Percentiles rank a stretch among this genome's conserved stretches.
phyloP scores from a whole-genome alignment of 2,888 invertebrate genomes.

The Anorthoa munda region DNA sequence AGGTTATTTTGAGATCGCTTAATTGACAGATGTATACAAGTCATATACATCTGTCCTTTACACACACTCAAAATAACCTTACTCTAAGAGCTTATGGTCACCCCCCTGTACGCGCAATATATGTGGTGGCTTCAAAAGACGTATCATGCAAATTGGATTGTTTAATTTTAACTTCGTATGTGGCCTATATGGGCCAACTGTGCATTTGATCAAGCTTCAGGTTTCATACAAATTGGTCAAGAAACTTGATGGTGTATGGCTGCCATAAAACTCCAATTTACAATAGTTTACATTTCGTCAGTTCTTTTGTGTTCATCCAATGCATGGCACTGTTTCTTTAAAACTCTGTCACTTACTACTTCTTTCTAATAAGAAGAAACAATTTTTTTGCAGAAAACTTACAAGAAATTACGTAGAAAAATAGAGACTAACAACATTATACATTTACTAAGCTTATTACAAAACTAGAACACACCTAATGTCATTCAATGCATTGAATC shows the following conservation, averaged over 20 bases:
- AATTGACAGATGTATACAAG: too few species aligned
- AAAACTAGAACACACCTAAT: conserved; percentile 1
- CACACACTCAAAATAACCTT: too few species aligned
- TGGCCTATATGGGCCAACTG: not conserved
- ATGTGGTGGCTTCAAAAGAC: conserved; percentile 2
- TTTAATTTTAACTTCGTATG: not conserved
- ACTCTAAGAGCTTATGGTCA: too few species aligned
- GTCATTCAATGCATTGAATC: not conserved
- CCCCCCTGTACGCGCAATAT: not conserved
- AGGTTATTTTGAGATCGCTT: too few species aligned
- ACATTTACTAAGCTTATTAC: conserved; percentile 12
- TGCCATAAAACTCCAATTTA: not conserved
- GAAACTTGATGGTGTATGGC: not conserved
- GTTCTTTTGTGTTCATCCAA: not conserved
- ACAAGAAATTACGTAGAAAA: conserved; percentile 1
- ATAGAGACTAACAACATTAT: conserved; percentile 7
- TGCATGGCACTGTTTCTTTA: not conserved
- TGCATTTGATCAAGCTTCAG: not conserved
- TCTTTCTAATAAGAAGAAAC: not conserved
- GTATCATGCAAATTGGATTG: conserved; percentile 8
- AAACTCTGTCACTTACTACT: conserved; percentile 9
- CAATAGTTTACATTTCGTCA: not conserved
- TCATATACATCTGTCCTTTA: too few species aligned
- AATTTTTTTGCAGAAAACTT: not conserved
- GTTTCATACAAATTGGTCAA: conserved; percentile 7